Percentiles rank a stretch among this genome's conserved stretches.
These are phyloP conservation scores for Drosophila malerkotliana DNA, from an alignment of 1,140 invertebrate species.

Conservation along the genomic window DNA sequence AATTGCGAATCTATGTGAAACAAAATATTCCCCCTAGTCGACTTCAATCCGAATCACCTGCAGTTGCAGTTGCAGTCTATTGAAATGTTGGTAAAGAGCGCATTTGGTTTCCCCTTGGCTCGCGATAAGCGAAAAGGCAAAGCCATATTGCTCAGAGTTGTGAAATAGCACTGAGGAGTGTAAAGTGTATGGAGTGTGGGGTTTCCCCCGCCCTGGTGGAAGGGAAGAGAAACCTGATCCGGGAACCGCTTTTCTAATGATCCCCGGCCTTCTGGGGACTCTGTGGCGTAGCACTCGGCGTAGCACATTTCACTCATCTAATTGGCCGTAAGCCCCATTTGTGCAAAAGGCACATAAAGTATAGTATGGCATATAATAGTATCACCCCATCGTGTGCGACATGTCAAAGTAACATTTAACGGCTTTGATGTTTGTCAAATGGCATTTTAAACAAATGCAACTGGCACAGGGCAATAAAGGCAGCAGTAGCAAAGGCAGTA, in stretches of 20 bases:
- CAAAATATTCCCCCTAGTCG: slow-evolving; percentile 26
- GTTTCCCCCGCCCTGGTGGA: neutral
- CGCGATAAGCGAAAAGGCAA: slow-evolving; percentile 38
- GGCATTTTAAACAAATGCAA: slow-evolving; percentile 57
- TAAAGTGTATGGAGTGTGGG: neutral
- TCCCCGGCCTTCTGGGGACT: slow-evolving; percentile 1
- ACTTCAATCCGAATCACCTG: slow-evolving; percentile 21
- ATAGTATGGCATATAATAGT: neutral
- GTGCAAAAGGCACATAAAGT: neutral
- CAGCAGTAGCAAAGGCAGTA: neutral
- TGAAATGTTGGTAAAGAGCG: slow-evolving; percentile 68
- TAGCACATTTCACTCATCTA: slow-evolving; percentile 43
- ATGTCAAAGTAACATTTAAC: slow-evolving; percentile 55
- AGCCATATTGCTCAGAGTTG: slow-evolving; percentile 48
- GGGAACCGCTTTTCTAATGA: slow-evolving; percentile 5
- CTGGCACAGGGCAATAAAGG: slow-evolving; percentile 50
- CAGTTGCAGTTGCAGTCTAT: neutral
- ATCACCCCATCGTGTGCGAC: slow-evolving; percentile 18
- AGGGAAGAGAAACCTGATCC: slow-evolving; percentile 14
- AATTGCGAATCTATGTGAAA: slow-evolving; percentile 63
- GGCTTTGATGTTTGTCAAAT: slow-evolving; percentile 58
- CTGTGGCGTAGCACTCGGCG: neutral
- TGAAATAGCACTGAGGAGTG: slow-evolving; percentile 48
- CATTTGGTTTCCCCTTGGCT: slow-evolving; percentile 9
- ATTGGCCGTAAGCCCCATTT: slow-evolving; percentile 32